Evolutionary conservation across 1,140 invertebrate genomes (phyloP).

Genomic region (Cryptotermes secundus): DNA sequence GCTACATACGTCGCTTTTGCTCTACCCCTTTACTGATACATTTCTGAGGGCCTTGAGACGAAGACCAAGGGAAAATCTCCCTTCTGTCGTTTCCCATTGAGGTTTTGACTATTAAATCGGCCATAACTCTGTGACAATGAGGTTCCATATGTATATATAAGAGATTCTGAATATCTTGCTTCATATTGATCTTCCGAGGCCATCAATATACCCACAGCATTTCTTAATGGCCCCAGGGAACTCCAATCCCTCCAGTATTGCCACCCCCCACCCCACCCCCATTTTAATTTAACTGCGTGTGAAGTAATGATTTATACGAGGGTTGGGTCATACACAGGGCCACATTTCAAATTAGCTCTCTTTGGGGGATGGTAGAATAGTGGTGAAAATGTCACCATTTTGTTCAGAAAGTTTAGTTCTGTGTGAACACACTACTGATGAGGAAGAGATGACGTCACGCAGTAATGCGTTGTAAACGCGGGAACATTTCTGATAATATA

Average conservation of each 20-base stretch:
- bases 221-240: not conserved
- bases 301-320: conserved; percentile 10
- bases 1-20: too few species aligned
- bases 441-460: too few species aligned
- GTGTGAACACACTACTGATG: not conserved
- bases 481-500: too few species aligned
- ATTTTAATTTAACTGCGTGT: conserved; percentile 16
- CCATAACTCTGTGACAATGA: conserved; percentile 6
- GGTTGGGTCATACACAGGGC: not conserved
- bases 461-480: too few species aligned
- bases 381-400: not conserved
- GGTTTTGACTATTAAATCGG: conserved; percentile 12
- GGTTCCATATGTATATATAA: not conserved
- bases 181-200: not conserved
- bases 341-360: conserved; percentile 6
- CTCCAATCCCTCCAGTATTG: not conserved
- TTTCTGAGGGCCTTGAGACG: not conserved
- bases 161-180: not conserved
- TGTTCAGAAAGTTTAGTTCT: not conserved
- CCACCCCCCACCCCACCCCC: not conserved
- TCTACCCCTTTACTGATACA: not conserved
- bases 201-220: not conserved
- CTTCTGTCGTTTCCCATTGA: not conserved
- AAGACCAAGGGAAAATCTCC: not conserved
- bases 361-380: not conserved